Evolutionary conservation across 1,140 invertebrate genomes (phyloP).

Genomic region (Sitophilus oryzae): DNA sequence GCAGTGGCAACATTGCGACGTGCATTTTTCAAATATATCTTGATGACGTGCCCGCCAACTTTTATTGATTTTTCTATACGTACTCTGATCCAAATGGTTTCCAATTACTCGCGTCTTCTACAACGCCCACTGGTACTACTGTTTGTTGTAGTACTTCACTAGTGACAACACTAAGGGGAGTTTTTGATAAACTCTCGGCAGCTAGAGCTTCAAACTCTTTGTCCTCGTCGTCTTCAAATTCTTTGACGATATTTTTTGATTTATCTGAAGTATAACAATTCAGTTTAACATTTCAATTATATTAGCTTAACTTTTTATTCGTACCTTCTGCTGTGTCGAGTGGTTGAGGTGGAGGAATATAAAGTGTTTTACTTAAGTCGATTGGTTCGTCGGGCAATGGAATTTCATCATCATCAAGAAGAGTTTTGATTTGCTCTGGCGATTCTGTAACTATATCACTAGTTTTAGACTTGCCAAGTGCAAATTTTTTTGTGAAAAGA

Average conservation of each 20-base stretch:
- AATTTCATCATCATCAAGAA: constrained; percentile 67
- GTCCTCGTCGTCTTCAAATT: constrained; percentile 51
- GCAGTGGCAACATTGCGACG: no score
- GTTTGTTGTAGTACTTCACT: background rate
- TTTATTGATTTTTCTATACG: background rate
- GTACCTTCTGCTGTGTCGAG: constrained; percentile 37
- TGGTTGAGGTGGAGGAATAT: constrained; percentile 25
- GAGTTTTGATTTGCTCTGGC: constrained; percentile 44
- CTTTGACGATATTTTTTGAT: constrained; percentile 1
- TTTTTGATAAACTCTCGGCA: constrained; percentile 60
- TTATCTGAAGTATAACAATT: background rate
- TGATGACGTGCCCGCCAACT: background rate
- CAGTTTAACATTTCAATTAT: background rate
- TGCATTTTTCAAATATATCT: background rate
- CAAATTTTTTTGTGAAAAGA: no score
- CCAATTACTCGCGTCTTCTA: constrained; percentile 48
- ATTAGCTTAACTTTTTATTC: background rate
- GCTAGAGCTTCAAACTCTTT: constrained; percentile 71
- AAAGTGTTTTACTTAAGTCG: constrained; percentile 56
- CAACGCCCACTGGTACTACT: background rate
- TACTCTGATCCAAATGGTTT: constrained; percentile 52
- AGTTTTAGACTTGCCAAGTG: no score
- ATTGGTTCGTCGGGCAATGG: constrained; percentile 56
- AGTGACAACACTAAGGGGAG: constrained; percentile 41
- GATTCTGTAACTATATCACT: constrained; percentile 16